These are phyloP conservation scores for Callyntrura sp. DNA, from an alignment of 2,888 invertebrate genomes.

Conservation along the genomic window DNA sequence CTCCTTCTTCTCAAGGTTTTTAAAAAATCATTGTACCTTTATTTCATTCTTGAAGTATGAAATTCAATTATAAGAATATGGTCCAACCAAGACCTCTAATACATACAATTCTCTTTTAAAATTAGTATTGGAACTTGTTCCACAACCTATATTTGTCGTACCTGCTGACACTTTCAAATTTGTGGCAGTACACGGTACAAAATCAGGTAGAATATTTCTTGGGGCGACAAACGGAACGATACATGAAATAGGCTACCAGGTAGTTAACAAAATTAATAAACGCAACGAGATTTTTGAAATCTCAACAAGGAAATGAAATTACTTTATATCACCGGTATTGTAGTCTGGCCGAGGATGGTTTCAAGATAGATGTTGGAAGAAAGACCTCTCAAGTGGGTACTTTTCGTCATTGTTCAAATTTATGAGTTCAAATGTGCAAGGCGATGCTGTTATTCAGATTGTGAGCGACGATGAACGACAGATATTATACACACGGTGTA, in stretches of 20 bases:
- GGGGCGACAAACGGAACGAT: conserved; percentile 97
- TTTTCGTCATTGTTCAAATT: conserved; percentile 80
- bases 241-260: conserved; percentile 98
- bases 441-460: conserved; percentile 95
- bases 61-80: too few species aligned
- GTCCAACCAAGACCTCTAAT: too few species aligned
- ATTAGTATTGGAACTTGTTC: conserved; percentile 93
- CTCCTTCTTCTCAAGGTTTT: conserved; percentile 70
- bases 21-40: neutral
- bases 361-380: conserved; percentile 96
- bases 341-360: conserved; percentile 92
- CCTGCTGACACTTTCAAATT: conserved; percentile 96
- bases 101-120: too few species aligned
- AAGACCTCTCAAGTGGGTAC: conserved; percentile 89
- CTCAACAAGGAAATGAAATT: too few species aligned
- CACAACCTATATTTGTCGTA: conserved; percentile 97
- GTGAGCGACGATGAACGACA: conserved; percentile 95
- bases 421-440: conserved; percentile 53
- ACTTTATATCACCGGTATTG: neutral
- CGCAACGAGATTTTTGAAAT: too few species aligned
- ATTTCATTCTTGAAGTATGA: too few species aligned
- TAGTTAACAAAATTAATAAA: conserved; percentile 84
- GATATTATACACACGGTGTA: conserved; percentile 95
- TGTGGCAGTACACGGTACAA: conserved; percentile 92
- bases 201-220: conserved; percentile 95